Evolutionary conservation across 2,113 vertebrate species (phyloP), one percentile per base, ranked within the genome.

Genomic region (Indicator indicator): DNA sequence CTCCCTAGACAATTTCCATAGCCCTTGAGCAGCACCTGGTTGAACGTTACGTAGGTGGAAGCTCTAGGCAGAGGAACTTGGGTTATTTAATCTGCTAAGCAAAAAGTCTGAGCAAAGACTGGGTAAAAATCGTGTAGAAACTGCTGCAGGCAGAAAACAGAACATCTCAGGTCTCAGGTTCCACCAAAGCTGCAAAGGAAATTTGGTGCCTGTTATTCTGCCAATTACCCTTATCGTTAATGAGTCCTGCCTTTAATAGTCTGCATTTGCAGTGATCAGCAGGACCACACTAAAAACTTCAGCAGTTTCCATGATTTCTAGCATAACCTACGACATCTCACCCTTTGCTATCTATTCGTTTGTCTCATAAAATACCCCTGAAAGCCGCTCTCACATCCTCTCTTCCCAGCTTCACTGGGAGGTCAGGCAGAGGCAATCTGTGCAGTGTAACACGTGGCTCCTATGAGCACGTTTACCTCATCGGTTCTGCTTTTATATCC

Each of bases 401-500:
- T 33, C 48, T 46, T 30, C 23, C 63, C 21, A 9, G 1, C 3
- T 32, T 24, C 24, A 0, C 54, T 4, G 28, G 4, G 73, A 58
- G 69, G 64, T 77, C 80, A 5, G 5, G 4, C 64, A 19, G 46
- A 48, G 60, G 74, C 30, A 8, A 1, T 30, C 3, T 11, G 46
- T 1, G 16, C 40, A 6, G 27, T 7, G 60, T 5, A 13, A 32
- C 55, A 5, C 5, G 1, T 1, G 1, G 24, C 56, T 8, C 18
- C 2, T 2, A 2, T 0, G 5, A 19, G 48, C 15, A 50, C 20
- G 5, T 68, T 74, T 8, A 0, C 33, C 16, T 32, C 60, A 9
- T n/a, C 0, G 0, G 0, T 32, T 28, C 46, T 63, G 20, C 8
- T 59, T 27, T 52, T 19, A 9, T 30, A 32, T 21, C 28, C 28